phyloP scores from a whole-genome alignment of 2,797 vertebrate genomes.

The Aldrovandia affinis region DNA sequence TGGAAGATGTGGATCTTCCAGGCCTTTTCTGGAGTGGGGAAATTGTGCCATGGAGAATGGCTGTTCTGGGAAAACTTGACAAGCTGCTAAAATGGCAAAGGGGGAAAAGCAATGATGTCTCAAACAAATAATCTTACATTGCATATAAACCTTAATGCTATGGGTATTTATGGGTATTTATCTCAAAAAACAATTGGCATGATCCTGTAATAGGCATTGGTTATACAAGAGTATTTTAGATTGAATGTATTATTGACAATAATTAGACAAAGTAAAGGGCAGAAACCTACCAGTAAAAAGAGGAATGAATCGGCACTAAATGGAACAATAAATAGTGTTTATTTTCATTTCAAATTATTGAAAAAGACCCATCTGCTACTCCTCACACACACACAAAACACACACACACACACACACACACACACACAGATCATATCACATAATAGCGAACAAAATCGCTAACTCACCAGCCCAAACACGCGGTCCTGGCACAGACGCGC shows the following conservation, averaged over 20 bases:
- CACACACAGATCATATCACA: not conserved
- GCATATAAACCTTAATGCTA: not conserved
- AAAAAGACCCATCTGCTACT: too few species aligned
- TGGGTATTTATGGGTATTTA: constrained; percentile 18
- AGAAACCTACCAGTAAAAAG: constrained; percentile 32
- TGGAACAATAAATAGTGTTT: too few species aligned
- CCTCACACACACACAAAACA: too few species aligned
- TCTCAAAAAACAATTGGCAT: constrained; percentile 50
- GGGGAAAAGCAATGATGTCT: constrained; percentile 29
- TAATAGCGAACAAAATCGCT: not conserved
- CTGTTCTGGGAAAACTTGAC: constrained; percentile 52
- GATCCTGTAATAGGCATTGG: constrained; percentile 50
- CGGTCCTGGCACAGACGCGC: constrained; percentile 34
- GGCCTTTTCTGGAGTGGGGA: not conserved
- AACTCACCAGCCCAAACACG: constrained; percentile 27
- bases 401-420: constrained; percentile 20
- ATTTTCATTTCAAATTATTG: too few species aligned
- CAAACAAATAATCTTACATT: constrained; percentile 26
- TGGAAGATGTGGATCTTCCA: constrained; percentile 27
- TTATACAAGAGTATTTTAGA: constrained; percentile 44
- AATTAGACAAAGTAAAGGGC: constrained; percentile 33
- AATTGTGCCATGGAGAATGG: constrained; percentile 52
- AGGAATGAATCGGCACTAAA: constrained; percentile 32
- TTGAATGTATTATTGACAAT: constrained; percentile 43
- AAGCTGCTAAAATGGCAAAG: constrained; percentile 41